These are phyloP conservation scores for Drosophila melanocephala DNA, from an alignment of 2,888 invertebrate genomes.

Conservation along the genomic window DNA sequence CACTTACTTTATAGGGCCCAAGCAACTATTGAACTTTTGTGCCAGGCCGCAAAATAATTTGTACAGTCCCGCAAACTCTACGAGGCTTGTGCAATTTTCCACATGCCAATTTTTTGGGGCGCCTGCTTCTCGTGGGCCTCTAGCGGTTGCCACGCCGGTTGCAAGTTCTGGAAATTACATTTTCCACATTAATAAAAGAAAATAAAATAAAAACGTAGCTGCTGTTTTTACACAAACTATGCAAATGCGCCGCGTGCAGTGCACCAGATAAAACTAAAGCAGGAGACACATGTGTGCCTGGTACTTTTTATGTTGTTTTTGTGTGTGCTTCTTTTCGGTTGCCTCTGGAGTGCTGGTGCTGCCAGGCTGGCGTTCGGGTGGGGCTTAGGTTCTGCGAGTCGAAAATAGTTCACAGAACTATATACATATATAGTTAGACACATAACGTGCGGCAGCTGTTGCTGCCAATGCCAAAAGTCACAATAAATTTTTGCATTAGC, in stretches of 20 bases:
- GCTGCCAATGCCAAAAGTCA: slow-evolving; percentile 78
- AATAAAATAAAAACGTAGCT: slow-evolving; percentile 50
- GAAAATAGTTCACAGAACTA: slow-evolving; percentile 32
- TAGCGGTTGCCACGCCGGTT: slow-evolving; percentile 30
- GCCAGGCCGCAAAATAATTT: slow-evolving; percentile 31
- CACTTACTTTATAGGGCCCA: background rate
- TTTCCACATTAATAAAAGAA: slow-evolving; percentile 74
- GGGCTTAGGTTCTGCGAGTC: slow-evolving; percentile 8
- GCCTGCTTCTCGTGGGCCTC: slow-evolving; percentile 12
- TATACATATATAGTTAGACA: slow-evolving; percentile 48
- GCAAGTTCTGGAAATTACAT: slow-evolving; percentile 73
- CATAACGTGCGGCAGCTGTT: slow-evolving; percentile 77
- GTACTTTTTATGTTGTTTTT: slow-evolving; percentile 3
- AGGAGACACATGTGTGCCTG: slow-evolving; percentile 48
- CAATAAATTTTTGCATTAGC: slow-evolving; percentile 79
- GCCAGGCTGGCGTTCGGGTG: slow-evolving; percentile 7
- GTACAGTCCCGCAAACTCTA: slow-evolving; percentile 22
- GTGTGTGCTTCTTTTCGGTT: background rate
- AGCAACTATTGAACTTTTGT: slow-evolving; percentile 33
- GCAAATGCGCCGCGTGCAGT: slow-evolving; percentile 76
- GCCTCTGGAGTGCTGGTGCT: slow-evolving; percentile 16
- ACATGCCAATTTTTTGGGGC: slow-evolving; percentile 55
- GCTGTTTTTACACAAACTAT: slow-evolving; percentile 61
- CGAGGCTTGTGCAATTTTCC: slow-evolving; percentile 54
- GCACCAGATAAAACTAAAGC: slow-evolving; percentile 71